These are phyloP conservation scores for Triplophysa yarkandensis DNA, from an alignment of 2,797 vertebrate genomes.

Conservation along the genomic window DNA sequence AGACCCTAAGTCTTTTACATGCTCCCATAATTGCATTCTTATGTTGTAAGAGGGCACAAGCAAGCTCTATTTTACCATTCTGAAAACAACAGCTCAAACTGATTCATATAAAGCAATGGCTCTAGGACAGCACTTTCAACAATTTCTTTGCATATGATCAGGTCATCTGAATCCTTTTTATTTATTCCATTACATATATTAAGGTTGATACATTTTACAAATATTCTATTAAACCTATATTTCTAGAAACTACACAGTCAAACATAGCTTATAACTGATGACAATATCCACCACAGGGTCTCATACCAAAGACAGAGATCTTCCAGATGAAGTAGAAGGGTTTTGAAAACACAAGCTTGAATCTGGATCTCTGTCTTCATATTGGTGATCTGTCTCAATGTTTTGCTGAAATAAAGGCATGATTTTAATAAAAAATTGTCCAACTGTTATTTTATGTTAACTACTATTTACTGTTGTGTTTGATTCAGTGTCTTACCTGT, in stretches of 20 bases:
- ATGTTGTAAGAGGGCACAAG: too few species aligned
- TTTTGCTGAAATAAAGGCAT: conserved; percentile 6
- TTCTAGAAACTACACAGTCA: background rate
- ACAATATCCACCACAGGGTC: background rate
- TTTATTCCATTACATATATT: too few species aligned
- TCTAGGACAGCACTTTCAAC: too few species aligned
- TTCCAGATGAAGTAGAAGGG: background rate
- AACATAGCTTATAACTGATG: background rate
- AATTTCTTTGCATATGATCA: too few species aligned
- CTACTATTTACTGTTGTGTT: background rate
- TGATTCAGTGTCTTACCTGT: background rate
- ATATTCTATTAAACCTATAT: background rate
- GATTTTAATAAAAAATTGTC: background rate
- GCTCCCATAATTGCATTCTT: too few species aligned
- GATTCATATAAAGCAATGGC: too few species aligned
- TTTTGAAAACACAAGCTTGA: conserved; percentile 8
- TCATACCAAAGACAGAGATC: background rate
- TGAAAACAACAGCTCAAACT: too few species aligned
- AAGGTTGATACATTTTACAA: background rate
- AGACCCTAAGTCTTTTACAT: too few species aligned
- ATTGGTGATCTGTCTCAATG: background rate
- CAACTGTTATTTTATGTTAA: background rate
- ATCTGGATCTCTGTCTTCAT: background rate
- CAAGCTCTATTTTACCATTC: too few species aligned
- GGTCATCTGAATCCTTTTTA: too few species aligned